phyloP scores from a whole-genome alignment of 2,888 invertebrate genomes.

The Dichetophora obliterata region DNA sequence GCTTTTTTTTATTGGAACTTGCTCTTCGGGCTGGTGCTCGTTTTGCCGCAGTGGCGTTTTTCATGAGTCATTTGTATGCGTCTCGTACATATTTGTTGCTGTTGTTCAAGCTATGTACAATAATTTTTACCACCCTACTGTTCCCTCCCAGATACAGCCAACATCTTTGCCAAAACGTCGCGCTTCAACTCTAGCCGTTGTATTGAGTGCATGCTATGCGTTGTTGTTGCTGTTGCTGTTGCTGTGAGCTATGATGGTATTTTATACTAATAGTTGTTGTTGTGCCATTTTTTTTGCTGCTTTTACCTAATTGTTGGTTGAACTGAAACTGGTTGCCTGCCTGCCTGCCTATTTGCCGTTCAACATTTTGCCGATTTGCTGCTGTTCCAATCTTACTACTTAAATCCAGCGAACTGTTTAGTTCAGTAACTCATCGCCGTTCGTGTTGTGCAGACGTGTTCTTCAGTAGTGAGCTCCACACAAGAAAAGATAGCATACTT shows the following conservation, averaged over 20 bases:
- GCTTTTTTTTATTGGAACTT: conserved; percentile 9
- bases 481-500: conserved; percentile 14
- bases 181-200: neutral
- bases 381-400: neutral
- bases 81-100: neutral
- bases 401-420: conserved; percentile 15
- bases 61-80: conserved; percentile 10
- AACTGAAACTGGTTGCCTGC: conserved; percentile 28
- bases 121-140: conserved; percentile 3
- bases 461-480: neutral
- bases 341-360: conserved; percentile 3
- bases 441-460: conserved; percentile 20
- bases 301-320: conserved; percentile 4
- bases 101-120: neutral
- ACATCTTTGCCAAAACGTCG: neutral
- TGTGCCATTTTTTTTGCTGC: neutral
- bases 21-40: conserved; percentile 1
- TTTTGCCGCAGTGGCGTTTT: conserved; percentile 8
- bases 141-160: neutral
- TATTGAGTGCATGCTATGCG: neutral
- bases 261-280: neutral
- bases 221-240: neutral
- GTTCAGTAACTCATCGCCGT: conserved; percentile 23
- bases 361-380: neutral
- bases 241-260: neutral